Conservation (phyloP, 2,888 invertebrate species). For the Notodonta dromedarius region DNA sequence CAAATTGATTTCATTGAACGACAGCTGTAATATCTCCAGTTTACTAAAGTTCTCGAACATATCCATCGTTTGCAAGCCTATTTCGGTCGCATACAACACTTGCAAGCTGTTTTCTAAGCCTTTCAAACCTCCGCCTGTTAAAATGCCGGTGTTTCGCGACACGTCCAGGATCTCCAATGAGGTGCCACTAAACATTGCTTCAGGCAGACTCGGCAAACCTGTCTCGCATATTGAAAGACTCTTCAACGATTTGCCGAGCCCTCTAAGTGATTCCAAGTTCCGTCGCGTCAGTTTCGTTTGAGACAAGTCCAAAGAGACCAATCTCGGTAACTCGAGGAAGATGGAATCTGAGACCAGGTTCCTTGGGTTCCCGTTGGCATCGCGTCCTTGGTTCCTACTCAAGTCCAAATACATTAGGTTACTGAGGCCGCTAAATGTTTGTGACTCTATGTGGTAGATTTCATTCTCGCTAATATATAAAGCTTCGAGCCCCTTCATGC, state of each 20-base stretch:
- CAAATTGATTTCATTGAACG: conserved; percentile 75
- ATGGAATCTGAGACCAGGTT: conserved; percentile 39
- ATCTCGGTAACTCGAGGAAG: conserved; percentile 41
- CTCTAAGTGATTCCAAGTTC: conserved; percentile 42
- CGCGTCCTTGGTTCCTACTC: conserved; percentile 65
- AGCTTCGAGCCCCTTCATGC: conserved; percentile 71
- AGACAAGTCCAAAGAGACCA: conserved; percentile 65
- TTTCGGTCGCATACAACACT: conserved; percentile 72
- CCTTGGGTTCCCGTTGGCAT: conserved; percentile 34
- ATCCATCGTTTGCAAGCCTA: conserved; percentile 63
- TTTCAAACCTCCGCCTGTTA: conserved; percentile 59
- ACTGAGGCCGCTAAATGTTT: conserved; percentile 66
- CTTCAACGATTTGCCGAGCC: conserved; percentile 45
- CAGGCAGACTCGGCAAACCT: conserved; percentile 59
- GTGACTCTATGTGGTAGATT: conserved; percentile 64
- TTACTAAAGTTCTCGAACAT: conserved; percentile 63
- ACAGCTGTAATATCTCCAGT: conserved; percentile 75
- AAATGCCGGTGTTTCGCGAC: conserved; percentile 78
- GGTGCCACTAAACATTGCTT: conserved; percentile 67
- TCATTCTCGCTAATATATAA: conserved; percentile 83
- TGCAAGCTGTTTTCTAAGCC: conserved; percentile 69
- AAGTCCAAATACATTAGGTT: conserved; percentile 80
- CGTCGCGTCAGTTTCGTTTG: conserved; percentile 48
- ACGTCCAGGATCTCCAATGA: conserved; percentile 78
- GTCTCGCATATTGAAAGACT: conserved; percentile 75